Evolutionary conservation across 2,888 invertebrate genomes (phyloP), one percentile per base, ranked within the genome.

Genomic region (Hemaris fuciformis): DNA sequence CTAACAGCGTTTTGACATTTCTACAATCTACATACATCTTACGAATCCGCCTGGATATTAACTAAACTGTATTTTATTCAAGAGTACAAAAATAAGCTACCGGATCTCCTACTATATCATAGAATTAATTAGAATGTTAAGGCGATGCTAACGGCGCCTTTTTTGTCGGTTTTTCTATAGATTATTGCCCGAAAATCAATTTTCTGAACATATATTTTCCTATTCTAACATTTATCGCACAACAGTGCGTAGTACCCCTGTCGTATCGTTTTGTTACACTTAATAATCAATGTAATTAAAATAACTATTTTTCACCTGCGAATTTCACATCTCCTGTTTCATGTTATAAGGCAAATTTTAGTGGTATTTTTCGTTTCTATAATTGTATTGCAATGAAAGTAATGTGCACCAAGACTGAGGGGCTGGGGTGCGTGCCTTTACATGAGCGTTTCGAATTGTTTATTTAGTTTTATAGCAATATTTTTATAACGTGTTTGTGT

Each of bases 401-500:
- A 53, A 73, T 64, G 66, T 74, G 82, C 84, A 82, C 85, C 83
- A 79, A 78, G 86, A 88, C 86, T 85, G 83, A 86, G 70, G 73
- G 74, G 74, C 72, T 73, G 76, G 72, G 77, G 81, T 85, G 85
- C 79, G 65, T 67, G 66, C 68, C 68, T 68, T 75, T 74, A 64
- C 65, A 66, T 69, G 60, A 75, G 73, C 66, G 75, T 87, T 88
- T 87, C 74, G 81, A 88, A 75, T 77, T 75, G 75, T 88, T 87
- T 88, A 86, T 87, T 86, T 87, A 84, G 83, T 86, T 85, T 86
- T 85, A 80, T 84, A 85, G 72, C 74, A 79, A 77, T 84, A 80
- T 85, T 86, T 86, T 87, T 84, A 76, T 79, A 78, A 77, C 71
- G 72, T 77, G 75, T 80, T 81, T 80, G 76, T 71, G 81, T 85